These are phyloP conservation scores for Zoanthus sansibaricus DNA, from an alignment of 92 coral and sea anemone species.

Conservation along the genomic window DNA sequence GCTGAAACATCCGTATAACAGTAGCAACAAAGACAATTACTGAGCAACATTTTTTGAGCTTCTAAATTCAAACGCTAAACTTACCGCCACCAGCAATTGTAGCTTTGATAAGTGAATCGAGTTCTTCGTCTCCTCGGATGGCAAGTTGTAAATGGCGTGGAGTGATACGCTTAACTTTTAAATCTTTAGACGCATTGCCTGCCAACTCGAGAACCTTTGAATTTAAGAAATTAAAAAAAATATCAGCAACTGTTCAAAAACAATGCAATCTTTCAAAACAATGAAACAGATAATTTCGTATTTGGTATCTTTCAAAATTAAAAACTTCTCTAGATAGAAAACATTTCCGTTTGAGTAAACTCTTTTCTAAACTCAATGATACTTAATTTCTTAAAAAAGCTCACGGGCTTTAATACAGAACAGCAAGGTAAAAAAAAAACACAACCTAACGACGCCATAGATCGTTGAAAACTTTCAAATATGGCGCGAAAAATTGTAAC, in stretches of 20 bases:
- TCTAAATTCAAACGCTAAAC: conserved; percentile 3
- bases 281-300: neutral
- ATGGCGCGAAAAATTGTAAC: conserved; percentile 83
- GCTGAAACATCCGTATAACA: too few species aligned
- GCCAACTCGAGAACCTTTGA: conserved; percentile 97
- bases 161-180: conserved; percentile 99
- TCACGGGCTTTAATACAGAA: neutral
- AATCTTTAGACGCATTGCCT: conserved; percentile 98
- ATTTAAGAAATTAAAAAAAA: neutral
- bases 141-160: conserved; percentile 99
- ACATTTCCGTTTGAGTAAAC: too few species aligned
- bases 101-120: conserved; percentile 98
- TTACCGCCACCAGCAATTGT: conserved; percentile 99
- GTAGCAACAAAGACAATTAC: too few species aligned
- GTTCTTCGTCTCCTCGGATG: conserved; percentile 99
- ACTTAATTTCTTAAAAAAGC: neutral
- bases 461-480: conserved; percentile 69
- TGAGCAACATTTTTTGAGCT: too few species aligned
- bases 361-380: too few species aligned
- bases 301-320: too few species aligned
- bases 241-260: neutral
- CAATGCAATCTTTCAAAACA: neutral
- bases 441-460: conserved; percentile 42
- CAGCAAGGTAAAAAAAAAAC: too few species aligned
- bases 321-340: too few species aligned